Conservation (phyloP, 2,797 vertebrate genomes). For the Etheostoma nigrum region DNA sequence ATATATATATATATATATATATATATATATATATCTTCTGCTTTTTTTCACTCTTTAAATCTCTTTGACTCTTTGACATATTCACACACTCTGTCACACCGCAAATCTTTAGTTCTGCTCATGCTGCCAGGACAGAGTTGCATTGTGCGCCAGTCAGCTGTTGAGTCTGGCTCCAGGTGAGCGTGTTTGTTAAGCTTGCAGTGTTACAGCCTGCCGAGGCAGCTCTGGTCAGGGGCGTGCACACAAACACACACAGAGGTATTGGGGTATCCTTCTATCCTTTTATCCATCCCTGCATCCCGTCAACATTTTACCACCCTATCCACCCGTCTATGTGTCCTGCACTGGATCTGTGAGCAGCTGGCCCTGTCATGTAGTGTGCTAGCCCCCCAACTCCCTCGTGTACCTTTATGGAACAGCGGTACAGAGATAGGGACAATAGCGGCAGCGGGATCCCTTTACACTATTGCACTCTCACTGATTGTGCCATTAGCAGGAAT, state of each 20-base stretch:
- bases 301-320: conserved; percentile 50
- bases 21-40: neutral
- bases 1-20: neutral
- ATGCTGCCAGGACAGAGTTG: conserved; percentile 61
- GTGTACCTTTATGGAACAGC: conserved; percentile 47
- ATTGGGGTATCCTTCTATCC: conserved; percentile 44
- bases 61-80: conserved; percentile 32
- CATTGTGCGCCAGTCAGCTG: conserved; percentile 77
- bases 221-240: conserved; percentile 42
- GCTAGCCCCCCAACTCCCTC: conserved; percentile 19
- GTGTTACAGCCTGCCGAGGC: conserved; percentile 53
- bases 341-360: conserved; percentile 72
- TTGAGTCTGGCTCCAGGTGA: conserved; percentile 83
- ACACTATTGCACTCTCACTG: conserved; percentile 60
- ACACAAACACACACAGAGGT: conserved; percentile 19
- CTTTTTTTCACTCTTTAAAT: conserved; percentile 14
- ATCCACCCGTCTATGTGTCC: conserved; percentile 57
- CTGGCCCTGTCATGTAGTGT: conserved; percentile 77
- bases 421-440: conserved; percentile 68
- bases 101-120: conserved; percentile 44
- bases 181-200: conserved; percentile 65
- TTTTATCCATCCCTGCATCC: conserved; percentile 41
- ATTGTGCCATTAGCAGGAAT: conserved; percentile 52
- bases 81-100: conserved; percentile 47
- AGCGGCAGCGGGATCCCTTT: conserved; percentile 68